Conservation (phyloP, 2,113 vertebrate species). For the Trochalopteron elliotii region DNA sequence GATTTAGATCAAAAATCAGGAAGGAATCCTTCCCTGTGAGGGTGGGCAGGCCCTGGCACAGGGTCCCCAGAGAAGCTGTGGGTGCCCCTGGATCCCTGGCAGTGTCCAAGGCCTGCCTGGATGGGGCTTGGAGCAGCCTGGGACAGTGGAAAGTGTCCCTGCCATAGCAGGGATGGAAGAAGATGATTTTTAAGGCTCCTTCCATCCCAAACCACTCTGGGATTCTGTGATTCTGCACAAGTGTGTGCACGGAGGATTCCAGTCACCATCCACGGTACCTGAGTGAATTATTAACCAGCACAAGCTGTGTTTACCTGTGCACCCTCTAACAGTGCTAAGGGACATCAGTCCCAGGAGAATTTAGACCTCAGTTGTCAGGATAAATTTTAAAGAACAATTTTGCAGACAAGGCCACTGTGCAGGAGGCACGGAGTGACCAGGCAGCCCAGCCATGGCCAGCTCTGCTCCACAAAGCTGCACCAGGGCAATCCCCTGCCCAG, state of each 20-base stretch:
- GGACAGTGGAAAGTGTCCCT: background rate
- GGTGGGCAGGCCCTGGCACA: background rate
- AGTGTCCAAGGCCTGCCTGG: accelerated
- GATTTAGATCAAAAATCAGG: background rate
- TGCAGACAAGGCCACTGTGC: background rate
- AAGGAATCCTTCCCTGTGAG: accelerated
- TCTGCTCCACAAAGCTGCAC: background rate
- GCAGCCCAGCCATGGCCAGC: accelerated
- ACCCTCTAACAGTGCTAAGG: background rate
- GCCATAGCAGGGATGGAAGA: background rate
- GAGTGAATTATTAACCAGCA: background rate
- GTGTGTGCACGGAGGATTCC: accelerated
- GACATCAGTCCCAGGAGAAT: background rate
- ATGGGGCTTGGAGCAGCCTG: background rate
- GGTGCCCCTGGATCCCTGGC: background rate
- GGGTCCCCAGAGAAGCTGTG: background rate
- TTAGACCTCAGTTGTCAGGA: background rate
- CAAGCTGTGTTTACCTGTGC: background rate
- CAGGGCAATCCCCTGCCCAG: background rate
- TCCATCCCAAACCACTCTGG: background rate
- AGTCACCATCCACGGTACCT: accelerated
- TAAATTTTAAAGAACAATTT: background rate
- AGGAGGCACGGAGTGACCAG: accelerated
- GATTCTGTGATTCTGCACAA: background rate
- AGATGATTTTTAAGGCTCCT: background rate